Percentiles rank a stretch among this genome's conserved stretches.
These are phyloP conservation scores for Lutraria rhynchaena DNA, from an alignment of 1,140 invertebrate genomes.

Conservation along the genomic window DNA sequence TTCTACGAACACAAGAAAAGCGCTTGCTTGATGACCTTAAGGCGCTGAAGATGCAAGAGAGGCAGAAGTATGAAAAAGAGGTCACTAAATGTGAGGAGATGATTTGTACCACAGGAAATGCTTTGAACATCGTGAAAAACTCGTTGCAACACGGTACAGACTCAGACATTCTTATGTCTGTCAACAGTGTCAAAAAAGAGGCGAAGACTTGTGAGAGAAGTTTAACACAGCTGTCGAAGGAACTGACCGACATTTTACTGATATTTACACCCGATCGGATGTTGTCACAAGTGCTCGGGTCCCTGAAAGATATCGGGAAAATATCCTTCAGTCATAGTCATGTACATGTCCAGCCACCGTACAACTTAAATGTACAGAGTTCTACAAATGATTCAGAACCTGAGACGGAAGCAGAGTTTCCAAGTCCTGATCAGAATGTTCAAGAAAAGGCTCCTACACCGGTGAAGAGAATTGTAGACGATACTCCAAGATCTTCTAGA, in stretches of 20 bases:
- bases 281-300: constrained; percentile 46
- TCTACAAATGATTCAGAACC: constrained; percentile 39
- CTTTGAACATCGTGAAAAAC: constrained; percentile 58
- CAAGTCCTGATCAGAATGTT: constrained; percentile 26
- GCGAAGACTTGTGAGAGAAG: constrained; percentile 56
- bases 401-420: constrained; percentile 11
- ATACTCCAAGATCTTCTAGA: constrained; percentile 49
- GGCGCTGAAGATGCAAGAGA: constrained; percentile 51
- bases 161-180: constrained; percentile 60
- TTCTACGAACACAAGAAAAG: constrained; percentile 61
- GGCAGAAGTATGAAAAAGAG: constrained; percentile 58
- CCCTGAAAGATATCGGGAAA: constrained; percentile 60
- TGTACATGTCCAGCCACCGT: constrained; percentile 61
- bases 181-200: constrained; percentile 63
- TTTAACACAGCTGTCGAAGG: constrained; percentile 48
- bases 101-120: constrained; percentile 61
- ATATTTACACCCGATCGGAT: constrained; percentile 60
- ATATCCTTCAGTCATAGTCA: constrained; percentile 55
- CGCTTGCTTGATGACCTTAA: constrained; percentile 61
- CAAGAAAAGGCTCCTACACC: constrained; percentile 33
- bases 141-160: constrained; percentile 62
- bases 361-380: constrained; percentile 48
- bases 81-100: constrained; percentile 62
- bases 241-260: constrained; percentile 54
- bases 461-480: constrained; percentile 6